phyloP scores from a whole-genome alignment of 2,113 vertebrate species.

The Chlamydotis undulata region DNA sequence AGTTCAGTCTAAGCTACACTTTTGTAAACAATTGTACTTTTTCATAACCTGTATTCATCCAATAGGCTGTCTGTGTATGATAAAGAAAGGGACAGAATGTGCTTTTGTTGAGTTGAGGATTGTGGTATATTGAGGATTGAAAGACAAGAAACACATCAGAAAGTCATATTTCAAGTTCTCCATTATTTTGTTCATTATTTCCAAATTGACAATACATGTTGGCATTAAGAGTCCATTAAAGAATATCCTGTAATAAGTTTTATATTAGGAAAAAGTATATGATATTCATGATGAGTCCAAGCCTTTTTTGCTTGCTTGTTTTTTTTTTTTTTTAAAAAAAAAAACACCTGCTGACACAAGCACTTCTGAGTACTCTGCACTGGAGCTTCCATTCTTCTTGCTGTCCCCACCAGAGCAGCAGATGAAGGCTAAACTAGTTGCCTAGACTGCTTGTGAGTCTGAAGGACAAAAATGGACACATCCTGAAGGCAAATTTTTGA shows the following conservation, averaged over 20 bases:
- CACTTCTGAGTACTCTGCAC: not conserved
- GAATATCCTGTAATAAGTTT: not conserved
- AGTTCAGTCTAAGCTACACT: not conserved
- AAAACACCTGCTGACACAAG: not conserved
- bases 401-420: not conserved
- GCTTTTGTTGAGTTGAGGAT: not conserved
- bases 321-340: not conserved
- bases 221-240: not conserved
- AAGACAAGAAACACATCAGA: not conserved
- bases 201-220: not conserved
- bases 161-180: not conserved
- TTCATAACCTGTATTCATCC: not conserved
- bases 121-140: no score
- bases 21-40: not conserved
- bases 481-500: not conserved
- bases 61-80: not conserved
- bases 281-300: not conserved
- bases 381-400: not conserved
- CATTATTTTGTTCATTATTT: not conserved
- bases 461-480: not conserved
- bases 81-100: not conserved
- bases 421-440: not conserved
- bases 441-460: not conserved
- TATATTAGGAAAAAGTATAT: not conserved
- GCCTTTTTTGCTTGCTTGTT: not conserved